Evolutionary conservation across 30 jellyfish, hydroid and myxozoan genomes (phyloP), one percentile per base, ranked within the genome.

Genomic region (Cassiopea andromeda): DNA sequence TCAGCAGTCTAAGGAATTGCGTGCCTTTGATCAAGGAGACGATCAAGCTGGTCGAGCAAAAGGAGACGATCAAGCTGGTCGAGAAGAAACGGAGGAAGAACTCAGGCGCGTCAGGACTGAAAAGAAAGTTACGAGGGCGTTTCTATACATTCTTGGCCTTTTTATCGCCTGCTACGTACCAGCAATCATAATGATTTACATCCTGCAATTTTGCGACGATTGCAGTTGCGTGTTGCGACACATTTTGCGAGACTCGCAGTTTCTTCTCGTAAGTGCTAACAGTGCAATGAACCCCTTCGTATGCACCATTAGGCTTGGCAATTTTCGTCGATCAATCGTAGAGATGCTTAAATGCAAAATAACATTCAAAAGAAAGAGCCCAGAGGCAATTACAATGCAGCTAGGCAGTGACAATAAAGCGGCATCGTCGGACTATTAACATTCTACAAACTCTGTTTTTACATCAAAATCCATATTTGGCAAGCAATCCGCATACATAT

Each of bases 211-310:
- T 61, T 84, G 92, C 44, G 82, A 72, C n/a, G 0, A 64, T 10
- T 84, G 92, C 50, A 75, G 68, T n/a, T 84, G 92, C 60, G 12
- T 16, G n/a, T 48, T 84, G 44, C 92, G 92, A 75, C 92, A 84
- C 72, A 58, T 73, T 16, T 43, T 84, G 48, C 75, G 92, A 7
- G 92, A 64, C 43, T 27, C 15, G 19, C 17, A 12, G 3, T 19
- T 72, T 50, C 7, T 44, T 1, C 81, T 72, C 81, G 81, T 18
- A 38, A 13, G 17, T 38, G 27, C 27, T 3, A 44, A 46, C 60
- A 72, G 60, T 72, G 58, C 58, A 27, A 57, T 18, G 57, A 72
- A 72, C 27, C 60, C 58, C 10, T 38, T 72, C 17, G 27, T 72
- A 2, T 49, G 75, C 59, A 61, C 61, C 2, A 66, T 78, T 46